Conservation (phyloP, 2,797 vertebrate genomes). For the Myiotriccus ornatus region DNA sequence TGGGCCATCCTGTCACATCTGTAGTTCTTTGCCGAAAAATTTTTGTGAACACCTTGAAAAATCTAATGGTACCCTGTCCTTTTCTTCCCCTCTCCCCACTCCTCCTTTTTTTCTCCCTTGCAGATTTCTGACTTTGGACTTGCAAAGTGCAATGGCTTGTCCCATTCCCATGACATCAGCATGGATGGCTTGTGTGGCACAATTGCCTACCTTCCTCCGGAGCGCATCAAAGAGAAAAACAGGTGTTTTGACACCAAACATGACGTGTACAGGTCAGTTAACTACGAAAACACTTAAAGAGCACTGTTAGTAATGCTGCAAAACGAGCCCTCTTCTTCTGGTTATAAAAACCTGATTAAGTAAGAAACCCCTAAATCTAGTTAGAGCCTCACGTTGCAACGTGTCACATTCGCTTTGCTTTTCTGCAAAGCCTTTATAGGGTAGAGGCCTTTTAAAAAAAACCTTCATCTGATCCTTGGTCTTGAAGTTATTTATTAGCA, state of each 20-base stretch:
- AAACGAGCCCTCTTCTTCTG: background rate
- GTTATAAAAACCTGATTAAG: background rate
- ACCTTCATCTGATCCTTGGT: background rate
- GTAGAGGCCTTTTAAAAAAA: background rate
- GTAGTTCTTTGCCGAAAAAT: background rate
- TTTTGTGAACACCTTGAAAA: background rate
- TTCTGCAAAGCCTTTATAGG: background rate
- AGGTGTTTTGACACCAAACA: conserved; percentile 94
- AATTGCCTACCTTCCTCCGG: conserved; percentile 95
- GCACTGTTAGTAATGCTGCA: background rate
- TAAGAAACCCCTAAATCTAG: background rate
- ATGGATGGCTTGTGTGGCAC: conserved; percentile 96
- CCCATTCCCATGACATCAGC: conserved; percentile 92
- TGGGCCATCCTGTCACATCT: background rate
- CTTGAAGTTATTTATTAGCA: background rate
- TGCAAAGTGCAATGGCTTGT: conserved; percentile 93
- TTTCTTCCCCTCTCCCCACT: background rate
- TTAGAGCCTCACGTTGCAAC: background rate
- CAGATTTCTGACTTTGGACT: conserved; percentile 98
- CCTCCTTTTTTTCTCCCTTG: background rate
- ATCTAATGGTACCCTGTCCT: background rate
- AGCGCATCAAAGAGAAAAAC: conserved; percentile 95
- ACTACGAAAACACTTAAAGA: background rate
- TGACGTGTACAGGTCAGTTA: conserved; percentile 92
- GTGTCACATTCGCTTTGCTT: background rate